Evolutionary conservation across 2,113 vertebrate genomes (phyloP).

Genomic region (Cyprinus carpio): DNA sequence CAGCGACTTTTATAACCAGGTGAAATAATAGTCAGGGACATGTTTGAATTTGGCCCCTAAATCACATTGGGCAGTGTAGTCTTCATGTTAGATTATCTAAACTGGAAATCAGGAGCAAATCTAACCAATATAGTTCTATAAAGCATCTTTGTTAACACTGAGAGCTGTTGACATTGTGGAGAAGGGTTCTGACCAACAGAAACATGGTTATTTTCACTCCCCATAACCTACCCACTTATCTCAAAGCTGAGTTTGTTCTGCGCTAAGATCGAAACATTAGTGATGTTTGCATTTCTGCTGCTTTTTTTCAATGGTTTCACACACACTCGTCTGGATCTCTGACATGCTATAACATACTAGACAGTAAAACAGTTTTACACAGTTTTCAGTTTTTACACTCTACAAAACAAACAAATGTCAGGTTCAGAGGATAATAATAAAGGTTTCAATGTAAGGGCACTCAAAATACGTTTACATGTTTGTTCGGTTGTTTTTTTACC

Average conservation of each 20-base stretch:
- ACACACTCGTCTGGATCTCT: conserved; percentile 37
- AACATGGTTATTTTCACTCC: conserved; percentile 54
- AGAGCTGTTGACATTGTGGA: conserved; percentile 41
- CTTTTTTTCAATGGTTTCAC: conserved; percentile 26
- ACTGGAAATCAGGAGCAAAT: too few species aligned
- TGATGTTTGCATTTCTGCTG: conserved; percentile 32
- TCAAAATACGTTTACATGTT: background rate
- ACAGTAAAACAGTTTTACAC: conserved; percentile 44
- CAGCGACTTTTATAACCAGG: background rate
- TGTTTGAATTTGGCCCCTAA: background rate
- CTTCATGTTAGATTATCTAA: too few species aligned
- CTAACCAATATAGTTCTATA: background rate
- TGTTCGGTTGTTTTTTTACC: background rate
- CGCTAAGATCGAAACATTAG: conserved; percentile 44
- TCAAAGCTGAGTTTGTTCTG: conserved; percentile 62
- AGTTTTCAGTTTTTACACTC: conserved; percentile 32
- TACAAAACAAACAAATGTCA: conserved; percentile 40
- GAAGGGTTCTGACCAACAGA: conserved; percentile 55
- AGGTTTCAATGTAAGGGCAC: background rate
- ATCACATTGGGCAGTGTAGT: background rate
- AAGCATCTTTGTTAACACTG: conserved; percentile 2
- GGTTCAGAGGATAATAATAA: conserved; percentile 17
- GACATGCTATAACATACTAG: conserved; percentile 38
- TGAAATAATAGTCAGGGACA: background rate
- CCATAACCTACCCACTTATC: conserved; percentile 52